Base-by-base conservation (phyloP, 2,888 invertebrate species). In the Polymixis flavicincta region DNA sequence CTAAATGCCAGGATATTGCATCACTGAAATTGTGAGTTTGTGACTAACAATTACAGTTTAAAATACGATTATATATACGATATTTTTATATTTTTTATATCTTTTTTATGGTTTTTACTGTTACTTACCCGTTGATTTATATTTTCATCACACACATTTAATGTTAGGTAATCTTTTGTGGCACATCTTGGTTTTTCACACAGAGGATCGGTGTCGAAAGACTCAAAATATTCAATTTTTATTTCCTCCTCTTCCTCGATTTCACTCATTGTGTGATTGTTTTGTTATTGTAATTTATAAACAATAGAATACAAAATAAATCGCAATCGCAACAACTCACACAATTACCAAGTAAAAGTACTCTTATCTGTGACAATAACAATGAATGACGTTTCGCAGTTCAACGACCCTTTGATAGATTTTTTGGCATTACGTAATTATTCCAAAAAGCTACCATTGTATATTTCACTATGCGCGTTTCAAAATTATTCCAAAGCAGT, bases 151-250 rank as follows among this genome's bases (percentile, higher is more conserved):
- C 45, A 19, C 55, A 71, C 45, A 65, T 61, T 66, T 55, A 61
- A 19, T 71, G 45, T 22, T 55, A 37, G 13, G 14, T 63, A 65
- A 45, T 57, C 42, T 22, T 54, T 19, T 28, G 61, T 32, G 61
- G 42, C 32, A 50, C 32, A 42, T 48, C 45, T 59, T 45, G 13
- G 25, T 61, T 61, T 59, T 60, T 55, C 37, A 70, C 70, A 57
- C 42, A 93, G 81, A 48, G 93, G 93, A 78, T 93, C 93, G 0
- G 37, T 63, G 73, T 90, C 90, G n/a, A 77, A 75, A 6, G 77
- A 74, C 50, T 91, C 91, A 68, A 80, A 85, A 78, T 92, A 93
- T 89, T 93, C 93, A 59, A 93, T 89, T 87, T 92, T 92, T 72
- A 93, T 93, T 89, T 91, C 90, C 22, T 63, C 76, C 85, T 92